Evolutionary conservation across 2,113 vertebrate species (phyloP), one percentile per base, ranked within the genome.

Genomic region (Mormyrus iriodes): DNA sequence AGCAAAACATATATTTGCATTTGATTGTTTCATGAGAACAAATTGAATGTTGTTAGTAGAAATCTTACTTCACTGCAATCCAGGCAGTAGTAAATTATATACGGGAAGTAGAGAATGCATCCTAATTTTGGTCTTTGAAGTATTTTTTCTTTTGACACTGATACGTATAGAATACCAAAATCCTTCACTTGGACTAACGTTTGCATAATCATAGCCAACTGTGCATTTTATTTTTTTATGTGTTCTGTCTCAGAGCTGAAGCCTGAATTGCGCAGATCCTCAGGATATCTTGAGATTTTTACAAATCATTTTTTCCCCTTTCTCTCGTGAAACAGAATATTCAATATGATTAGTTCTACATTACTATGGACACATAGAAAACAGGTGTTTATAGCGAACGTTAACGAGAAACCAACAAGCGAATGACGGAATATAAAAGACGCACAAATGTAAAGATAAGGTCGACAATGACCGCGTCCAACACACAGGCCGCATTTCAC

Each of bases 11-110:
- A 90, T 92, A 88, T 85, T 92, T 90, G 44, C 79, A 91, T 92
- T 83, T 46, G 83, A 89, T 90, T 91, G 93, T 89, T 69, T 31
- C 61, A 88, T 92, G 27, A 87, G 58, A 79, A 90, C 89, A 90
- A 76, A 90, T 90, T 93, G 91, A 93, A 93, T 91, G 88, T 52
- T 69, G 84, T 88, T 73, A 90, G 90, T 93, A 91, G 92, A 94
- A 94, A 92, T 92, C 90, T 92, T 90, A 53, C 90, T 88, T 89
- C 86, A 87, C 86, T 88, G 83, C 76, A 89, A 90, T 48, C 83
- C 53, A 90, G 90, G 52, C 69, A 24, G 93, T 27, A 79, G 89
- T 90, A 69, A 93, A 92, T 91, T 90, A 90, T 91, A 90, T 90
- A 90, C 19, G 49, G 88, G 35, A 1, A 91, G 88, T 88, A 91